Evolutionary conservation across 92 coral and sea anemone genomes (phyloP).

Genomic region (Phenganax stokvisi): DNA sequence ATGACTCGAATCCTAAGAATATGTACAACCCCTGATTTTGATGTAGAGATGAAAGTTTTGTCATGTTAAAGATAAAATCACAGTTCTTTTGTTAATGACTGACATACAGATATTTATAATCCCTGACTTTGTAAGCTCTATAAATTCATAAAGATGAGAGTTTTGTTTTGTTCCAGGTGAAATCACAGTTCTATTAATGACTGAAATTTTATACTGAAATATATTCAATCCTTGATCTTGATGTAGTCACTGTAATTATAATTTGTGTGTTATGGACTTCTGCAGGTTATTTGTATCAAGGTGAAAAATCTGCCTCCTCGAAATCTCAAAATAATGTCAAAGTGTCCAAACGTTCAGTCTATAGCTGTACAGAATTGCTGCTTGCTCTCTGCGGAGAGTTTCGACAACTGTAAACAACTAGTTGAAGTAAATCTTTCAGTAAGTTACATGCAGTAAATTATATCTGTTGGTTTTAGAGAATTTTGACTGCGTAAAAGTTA

Average conservation of each 20-base stretch:
- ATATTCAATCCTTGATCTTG: background rate
- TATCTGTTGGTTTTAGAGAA: background rate
- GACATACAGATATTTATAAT: no score
- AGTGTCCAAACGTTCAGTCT: conserved; percentile 64
- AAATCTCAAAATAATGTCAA: conserved; percentile 60
- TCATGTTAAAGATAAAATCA: no score
- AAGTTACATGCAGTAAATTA: background rate
- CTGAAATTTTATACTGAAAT: conserved; percentile 1
- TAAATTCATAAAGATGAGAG: no score
- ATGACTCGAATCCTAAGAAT: no score
- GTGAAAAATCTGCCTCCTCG: conserved; percentile 53
- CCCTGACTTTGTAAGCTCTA: no score
- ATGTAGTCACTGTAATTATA: background rate
- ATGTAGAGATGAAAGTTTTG: no score
- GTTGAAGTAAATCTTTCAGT: conserved; percentile 67
- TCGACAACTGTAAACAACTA: conserved; percentile 71
- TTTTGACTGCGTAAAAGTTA: background rate
- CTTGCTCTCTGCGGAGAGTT: conserved; percentile 73
- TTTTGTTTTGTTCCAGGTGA: no score
- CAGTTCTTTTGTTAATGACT: no score
- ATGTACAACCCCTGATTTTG: no score
- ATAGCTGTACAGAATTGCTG: conserved; percentile 70
- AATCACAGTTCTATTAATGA: no score
- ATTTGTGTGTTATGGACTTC: conserved; percentile 1
- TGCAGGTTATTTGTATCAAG: conserved; percentile 24